phyloP scores from a whole-genome alignment of 2,888 invertebrate species.

The Pyrocoelia pectoralis region DNA sequence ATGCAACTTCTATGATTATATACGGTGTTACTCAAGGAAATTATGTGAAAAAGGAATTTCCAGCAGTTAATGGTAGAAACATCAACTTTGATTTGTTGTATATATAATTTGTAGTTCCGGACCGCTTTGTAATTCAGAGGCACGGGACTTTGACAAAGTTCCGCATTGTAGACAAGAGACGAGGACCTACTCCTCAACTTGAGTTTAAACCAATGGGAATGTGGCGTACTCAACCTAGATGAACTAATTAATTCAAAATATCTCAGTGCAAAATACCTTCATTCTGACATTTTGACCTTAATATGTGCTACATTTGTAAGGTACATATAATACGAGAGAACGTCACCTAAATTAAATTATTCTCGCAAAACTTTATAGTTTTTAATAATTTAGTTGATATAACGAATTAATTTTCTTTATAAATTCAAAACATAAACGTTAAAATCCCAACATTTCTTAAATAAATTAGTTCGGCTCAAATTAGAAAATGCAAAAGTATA shows the following conservation, averaged over 20 bases:
- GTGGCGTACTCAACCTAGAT: conserved; percentile 20
- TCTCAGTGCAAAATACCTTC: conserved; percentile 21
- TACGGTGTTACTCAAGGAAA: conserved; percentile 15
- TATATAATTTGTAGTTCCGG: conserved; percentile 40
- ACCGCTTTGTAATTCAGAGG: conserved; percentile 38
- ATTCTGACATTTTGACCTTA: conserved; percentile 18
- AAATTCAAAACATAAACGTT: no score
- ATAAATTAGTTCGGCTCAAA: conserved; percentile 19
- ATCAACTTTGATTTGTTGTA: conserved; percentile 41
- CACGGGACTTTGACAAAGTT: conserved; percentile 38
- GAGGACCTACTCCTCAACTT: conserved; percentile 25
- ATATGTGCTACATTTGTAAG: conserved; percentile 9
- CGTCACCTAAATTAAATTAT: not conserved
- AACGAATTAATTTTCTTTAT: not conserved
- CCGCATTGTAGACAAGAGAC: conserved; percentile 31
- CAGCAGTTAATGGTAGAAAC: conserved; percentile 31
- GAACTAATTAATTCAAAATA: conserved; percentile 34
- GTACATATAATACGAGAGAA: not conserved
- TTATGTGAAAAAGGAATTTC: no score
- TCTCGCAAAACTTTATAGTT: not conserved
- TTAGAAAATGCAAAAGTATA: conserved; percentile 20
- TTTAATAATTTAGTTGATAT: not conserved
- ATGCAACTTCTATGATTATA: no score
- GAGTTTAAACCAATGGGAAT: conserved; percentile 25
- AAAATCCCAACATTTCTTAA: not conserved